phyloP scores from a whole-genome alignment of 2,797 vertebrate genomes.

The Aplochiton taeniatus region DNA sequence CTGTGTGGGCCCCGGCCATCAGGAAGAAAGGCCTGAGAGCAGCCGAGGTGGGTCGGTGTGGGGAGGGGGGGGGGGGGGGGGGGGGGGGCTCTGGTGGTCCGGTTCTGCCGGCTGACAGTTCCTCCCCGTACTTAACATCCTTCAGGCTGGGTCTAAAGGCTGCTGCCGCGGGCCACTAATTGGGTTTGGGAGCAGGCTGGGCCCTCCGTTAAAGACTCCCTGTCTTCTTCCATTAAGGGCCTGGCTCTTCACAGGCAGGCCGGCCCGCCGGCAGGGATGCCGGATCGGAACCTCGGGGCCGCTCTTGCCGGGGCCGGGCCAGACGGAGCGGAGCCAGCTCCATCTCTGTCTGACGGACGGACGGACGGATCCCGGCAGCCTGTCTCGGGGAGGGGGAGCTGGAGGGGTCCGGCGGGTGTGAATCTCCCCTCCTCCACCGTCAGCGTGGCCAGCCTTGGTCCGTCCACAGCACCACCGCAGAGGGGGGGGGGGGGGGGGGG shows the following conservation, averaged over 20 bases:
- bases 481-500: conserved; percentile 32
- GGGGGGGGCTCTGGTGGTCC: conserved; percentile 7
- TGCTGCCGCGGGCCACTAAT: conserved; percentile 41
- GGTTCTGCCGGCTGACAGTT: conserved; percentile 14
- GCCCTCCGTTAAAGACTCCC: conserved; percentile 43
- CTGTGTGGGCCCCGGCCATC: no score
- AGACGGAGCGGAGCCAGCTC: conserved; percentile 18
- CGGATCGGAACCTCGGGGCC: conserved; percentile 23
- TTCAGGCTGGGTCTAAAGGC: conserved; percentile 23
- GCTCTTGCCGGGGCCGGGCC: background rate
- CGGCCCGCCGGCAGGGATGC: conserved; percentile 28
- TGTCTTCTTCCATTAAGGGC: conserved; percentile 56
- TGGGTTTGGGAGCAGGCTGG: conserved; percentile 46
- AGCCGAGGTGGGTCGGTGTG: no score
- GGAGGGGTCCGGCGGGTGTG: conserved; percentile 39
- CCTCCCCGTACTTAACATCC: conserved; percentile 38
- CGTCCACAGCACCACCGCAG: conserved; percentile 30
- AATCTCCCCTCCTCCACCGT: conserved; percentile 41
- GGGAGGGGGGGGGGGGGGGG: no score
- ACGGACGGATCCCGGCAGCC: conserved; percentile 55
- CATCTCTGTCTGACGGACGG: conserved; percentile 50
- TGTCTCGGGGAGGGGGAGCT: conserved; percentile 55
- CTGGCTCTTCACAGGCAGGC: conserved; percentile 33
- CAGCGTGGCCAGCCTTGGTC: conserved; percentile 45
- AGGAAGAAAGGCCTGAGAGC: no score